Base-by-base conservation (phyloP, 2,797 vertebrate genomes). In the Geotrypetes seraphini region DNA sequence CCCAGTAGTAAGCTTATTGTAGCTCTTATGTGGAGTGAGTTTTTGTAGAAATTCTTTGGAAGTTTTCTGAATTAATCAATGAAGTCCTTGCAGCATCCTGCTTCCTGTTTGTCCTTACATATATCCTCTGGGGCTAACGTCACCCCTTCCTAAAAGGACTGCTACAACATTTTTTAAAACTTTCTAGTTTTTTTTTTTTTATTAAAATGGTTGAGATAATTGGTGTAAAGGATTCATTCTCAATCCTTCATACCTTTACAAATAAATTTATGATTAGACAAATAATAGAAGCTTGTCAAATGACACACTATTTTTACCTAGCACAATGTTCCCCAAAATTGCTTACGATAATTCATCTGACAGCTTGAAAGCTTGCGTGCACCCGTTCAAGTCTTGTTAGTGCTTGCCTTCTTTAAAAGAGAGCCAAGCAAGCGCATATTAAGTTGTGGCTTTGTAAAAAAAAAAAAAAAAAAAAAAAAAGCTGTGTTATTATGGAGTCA, bases 341-440 rank as follows among this genome's bases (percentile, higher is more conserved):
- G 12, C 22, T 36, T 31, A 39, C 3, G 1, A 40, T 33, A 33
- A 20, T 27, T 25, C 19, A 40, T 31, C 11, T 50, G 39, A 29
- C 37, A 52, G 47, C 19, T 42, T 40, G 21, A 58, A 60, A 59
- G 28, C 21, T 19, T 5, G 3, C 5, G 22, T 6, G 26, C 20
- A 22, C 18, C 18, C 22, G 7, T 25, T 10, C 20, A 15, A 34
- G 43, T 25, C 41, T 52, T 39, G 43, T 57, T 53, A 53, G 50
- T 43, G 36, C 28, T 53, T 31, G 33, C 28, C 16, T 47, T 36
- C 30, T 32, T 36, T 43, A 34, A 31, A 19, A 11, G 31, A 57
- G 56, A 71, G 53, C 39, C 61, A 65, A 63, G 42, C 21, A 28
- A 43, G 31, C 10, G 19, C 13, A 29, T 53, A 52, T 60, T 43